Conservation (phyloP, 1,140 invertebrate species). For the Meloidogyne floridensis region DNA sequence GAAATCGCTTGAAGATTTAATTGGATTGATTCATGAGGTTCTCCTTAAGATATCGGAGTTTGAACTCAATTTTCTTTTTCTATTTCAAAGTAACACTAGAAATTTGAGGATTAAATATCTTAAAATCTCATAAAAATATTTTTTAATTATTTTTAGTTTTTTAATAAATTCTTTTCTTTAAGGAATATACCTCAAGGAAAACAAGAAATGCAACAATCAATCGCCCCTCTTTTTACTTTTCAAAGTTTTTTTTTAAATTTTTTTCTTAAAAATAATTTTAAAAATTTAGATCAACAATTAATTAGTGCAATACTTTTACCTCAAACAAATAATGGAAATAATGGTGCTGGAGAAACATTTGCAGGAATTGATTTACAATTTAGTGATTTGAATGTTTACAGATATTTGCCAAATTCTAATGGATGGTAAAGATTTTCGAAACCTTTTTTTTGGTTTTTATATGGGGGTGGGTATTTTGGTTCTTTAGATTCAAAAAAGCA, state of each 20-base stretch:
- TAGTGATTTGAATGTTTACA: conserved; percentile 20
- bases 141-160: neutral
- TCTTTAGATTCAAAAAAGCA: too few species aligned
- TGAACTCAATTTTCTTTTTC: neutral
- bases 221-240: neutral
- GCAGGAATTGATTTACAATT: conserved; percentile 21
- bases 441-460: neutral
- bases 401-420: conserved; percentile 10
- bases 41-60: too few species aligned
- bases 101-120: too few species aligned
- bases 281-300: conserved; percentile 20
- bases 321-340: conserved; percentile 5
- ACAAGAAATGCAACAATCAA: neutral
- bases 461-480: too few species aligned
- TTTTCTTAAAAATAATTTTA: neutral
- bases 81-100: too few species aligned
- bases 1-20: too few species aligned
- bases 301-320: neutral
- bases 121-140: neutral
- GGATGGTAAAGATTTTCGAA: conserved; percentile 2
- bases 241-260: conserved; percentile 11
- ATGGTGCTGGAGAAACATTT: neutral
- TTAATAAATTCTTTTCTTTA: neutral
- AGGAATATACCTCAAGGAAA: neutral
- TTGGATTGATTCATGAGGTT: too few species aligned